These are phyloP conservation scores for Dipodomys ordii DNA, from an alignment of 2,113 vertebrate genomes.

Conservation along the genomic window DNA sequence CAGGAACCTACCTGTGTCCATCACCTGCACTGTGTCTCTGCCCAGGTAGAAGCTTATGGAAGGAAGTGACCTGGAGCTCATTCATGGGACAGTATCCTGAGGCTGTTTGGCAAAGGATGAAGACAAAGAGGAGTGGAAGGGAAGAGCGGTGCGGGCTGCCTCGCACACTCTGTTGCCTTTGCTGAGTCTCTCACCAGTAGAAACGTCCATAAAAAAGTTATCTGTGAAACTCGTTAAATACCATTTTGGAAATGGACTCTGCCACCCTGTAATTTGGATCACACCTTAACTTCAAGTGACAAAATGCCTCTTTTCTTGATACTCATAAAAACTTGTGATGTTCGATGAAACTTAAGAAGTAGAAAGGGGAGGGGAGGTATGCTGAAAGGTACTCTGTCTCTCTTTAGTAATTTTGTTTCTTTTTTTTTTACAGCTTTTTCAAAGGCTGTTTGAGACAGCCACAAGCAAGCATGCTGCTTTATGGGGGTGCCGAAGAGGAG, in stretches of 20 bases:
- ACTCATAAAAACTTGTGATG: conserved; percentile 51
- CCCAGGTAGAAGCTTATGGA: conserved; percentile 69
- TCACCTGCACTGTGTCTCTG: conserved; percentile 77
- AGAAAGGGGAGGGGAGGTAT: not conserved
- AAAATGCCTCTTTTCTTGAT: conserved; percentile 47
- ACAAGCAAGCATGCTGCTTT: conserved; percentile 20
- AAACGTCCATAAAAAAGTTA: conserved; percentile 7
- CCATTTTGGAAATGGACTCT: conserved; percentile 23
- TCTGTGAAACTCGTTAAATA: conserved; percentile 29
- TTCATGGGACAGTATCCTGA: conserved; percentile 34
- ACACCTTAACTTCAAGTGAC: not conserved
- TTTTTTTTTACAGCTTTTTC: conserved; percentile 60
- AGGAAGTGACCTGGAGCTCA: conserved; percentile 54
- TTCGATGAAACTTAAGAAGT: conserved; percentile 66
- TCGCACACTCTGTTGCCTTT: not conserved
- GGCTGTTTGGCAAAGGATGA: conserved; percentile 45
- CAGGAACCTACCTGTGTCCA: conserved; percentile 61
- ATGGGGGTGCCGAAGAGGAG: not conserved
- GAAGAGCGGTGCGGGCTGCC: not conserved
- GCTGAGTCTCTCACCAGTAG: not conserved
- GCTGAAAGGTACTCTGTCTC: not conserved
- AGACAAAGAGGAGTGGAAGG: conserved; percentile 63
- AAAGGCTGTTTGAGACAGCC: conserved; percentile 36
- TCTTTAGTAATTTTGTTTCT: conserved; percentile 7
- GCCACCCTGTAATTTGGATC: not conserved